Evolutionary conservation across 2,797 vertebrate genomes (phyloP).

Genomic region (Bucorvus abyssinicus): DNA sequence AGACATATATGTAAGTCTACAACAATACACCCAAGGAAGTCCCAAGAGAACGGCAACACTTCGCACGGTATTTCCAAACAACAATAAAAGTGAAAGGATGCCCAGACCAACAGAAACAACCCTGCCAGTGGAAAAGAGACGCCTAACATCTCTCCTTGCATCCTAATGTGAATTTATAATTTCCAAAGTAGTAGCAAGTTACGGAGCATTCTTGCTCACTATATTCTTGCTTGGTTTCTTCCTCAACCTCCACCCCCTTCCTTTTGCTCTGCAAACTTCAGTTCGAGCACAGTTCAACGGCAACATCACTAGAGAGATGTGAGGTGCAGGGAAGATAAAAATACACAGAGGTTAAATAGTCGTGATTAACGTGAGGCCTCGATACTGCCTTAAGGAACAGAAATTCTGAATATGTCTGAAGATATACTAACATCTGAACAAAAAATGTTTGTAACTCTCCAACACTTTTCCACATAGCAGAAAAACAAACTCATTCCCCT

Average conservation of each 20-base stretch:
- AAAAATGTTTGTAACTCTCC: not conserved
- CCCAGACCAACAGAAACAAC: not conserved
- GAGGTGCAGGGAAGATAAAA: not conserved
- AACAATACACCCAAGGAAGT: not conserved
- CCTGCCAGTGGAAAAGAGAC: not conserved
- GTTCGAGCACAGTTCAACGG: not conserved
- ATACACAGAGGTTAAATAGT: not conserved
- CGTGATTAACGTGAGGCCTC: not conserved
- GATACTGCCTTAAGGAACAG: not conserved
- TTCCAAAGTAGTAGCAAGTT: not conserved
- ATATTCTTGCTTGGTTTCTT: not conserved
- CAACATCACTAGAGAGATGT: not conserved
- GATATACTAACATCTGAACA: not conserved
- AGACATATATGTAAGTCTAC: fast-evolving
- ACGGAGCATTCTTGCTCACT: not conserved
- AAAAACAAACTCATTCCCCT: not conserved
- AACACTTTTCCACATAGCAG: not conserved
- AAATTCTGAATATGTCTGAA: not conserved
- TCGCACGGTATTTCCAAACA: not conserved
- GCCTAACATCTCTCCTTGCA: not conserved
- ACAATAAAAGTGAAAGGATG: not conserved
- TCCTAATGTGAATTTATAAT: not conserved
- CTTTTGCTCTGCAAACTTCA: not conserved
- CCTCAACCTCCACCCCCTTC: not conserved
- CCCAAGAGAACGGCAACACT: not conserved